These are phyloP conservation scores for Phoronis australis DNA, from an alignment of 2,888 invertebrate genomes.

Conservation along the genomic window DNA sequence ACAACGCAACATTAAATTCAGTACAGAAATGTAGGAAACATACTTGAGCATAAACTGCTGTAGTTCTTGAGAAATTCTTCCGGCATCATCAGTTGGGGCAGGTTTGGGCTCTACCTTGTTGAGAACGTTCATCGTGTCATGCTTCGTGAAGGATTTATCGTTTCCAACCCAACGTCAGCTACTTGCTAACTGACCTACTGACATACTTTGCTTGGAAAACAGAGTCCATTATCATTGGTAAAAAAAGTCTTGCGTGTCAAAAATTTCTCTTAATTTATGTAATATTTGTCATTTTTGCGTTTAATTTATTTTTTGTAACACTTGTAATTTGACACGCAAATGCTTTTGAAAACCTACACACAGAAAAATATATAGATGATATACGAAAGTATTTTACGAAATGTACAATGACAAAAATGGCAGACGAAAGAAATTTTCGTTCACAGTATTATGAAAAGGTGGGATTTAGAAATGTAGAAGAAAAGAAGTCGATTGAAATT, in stretches of 20 bases:
- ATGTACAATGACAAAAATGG: constrained; percentile 11
- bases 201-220: too few species aligned
- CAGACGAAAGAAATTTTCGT: constrained; percentile 53
- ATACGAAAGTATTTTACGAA: background rate
- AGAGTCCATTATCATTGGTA: too few species aligned
- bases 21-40: too few species aligned
- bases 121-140: too few species aligned
- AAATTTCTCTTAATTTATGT: too few species aligned
- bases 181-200: background rate
- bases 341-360: background rate
- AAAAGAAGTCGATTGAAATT: constrained; percentile 80
- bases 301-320: background rate
- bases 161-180: too few species aligned
- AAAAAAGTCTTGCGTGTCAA: too few species aligned
- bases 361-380: background rate
- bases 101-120: too few species aligned
- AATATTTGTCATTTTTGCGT: background rate
- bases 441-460: constrained; percentile 60
- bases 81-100: too few species aligned
- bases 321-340: background rate
- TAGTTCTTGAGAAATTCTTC: background rate
- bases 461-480: constrained; percentile 80
- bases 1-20: too few species aligned
- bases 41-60: background rate
- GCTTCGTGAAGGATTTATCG: too few species aligned